phyloP scores from a whole-genome alignment of 2,797 vertebrate species.

The Erpetoichthys calabaricus region DNA sequence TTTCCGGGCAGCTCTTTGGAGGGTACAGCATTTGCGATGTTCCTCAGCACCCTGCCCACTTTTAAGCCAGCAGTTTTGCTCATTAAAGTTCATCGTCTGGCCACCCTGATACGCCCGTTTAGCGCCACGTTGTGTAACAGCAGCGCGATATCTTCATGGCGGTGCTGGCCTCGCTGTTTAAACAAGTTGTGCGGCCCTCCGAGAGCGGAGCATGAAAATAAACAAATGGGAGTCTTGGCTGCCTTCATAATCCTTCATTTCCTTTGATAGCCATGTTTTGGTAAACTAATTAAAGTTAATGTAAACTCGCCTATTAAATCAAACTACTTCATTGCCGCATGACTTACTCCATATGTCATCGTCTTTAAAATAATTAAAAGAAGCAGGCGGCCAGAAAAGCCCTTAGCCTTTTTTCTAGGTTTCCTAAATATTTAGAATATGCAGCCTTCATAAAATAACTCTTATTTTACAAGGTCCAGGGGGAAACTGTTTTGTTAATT shows the following conservation, averaged over 20 bases:
- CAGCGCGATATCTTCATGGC: no score
- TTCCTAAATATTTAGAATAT: background rate
- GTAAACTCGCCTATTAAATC: background rate
- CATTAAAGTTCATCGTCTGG: no score
- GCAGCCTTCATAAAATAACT: background rate
- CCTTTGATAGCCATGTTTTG: constrained; percentile 15
- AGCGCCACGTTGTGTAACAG: no score
- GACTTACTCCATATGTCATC: background rate
- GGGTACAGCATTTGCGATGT: no score
- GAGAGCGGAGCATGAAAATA: constrained; percentile 9
- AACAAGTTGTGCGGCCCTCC: background rate
- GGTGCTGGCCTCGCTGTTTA: no score
- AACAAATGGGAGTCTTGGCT: constrained; percentile 22
- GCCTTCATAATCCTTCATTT: constrained; percentile 9
- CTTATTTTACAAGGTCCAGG: background rate
- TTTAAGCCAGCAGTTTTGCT: no score
- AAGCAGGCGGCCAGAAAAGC: background rate
- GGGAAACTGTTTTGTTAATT: no score
- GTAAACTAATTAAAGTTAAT: background rate
- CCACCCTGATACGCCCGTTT: no score
- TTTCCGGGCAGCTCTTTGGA: no score
- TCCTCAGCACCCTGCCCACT: no score
- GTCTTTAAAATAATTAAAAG: constrained; percentile 1
- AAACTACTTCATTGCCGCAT: background rate
- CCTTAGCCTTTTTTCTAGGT: background rate